Evolutionary conservation across 2,113 vertebrate genomes (phyloP), one percentile per base, ranked within the genome.

Genomic region (Pseudorectes ferrugineus): DNA sequence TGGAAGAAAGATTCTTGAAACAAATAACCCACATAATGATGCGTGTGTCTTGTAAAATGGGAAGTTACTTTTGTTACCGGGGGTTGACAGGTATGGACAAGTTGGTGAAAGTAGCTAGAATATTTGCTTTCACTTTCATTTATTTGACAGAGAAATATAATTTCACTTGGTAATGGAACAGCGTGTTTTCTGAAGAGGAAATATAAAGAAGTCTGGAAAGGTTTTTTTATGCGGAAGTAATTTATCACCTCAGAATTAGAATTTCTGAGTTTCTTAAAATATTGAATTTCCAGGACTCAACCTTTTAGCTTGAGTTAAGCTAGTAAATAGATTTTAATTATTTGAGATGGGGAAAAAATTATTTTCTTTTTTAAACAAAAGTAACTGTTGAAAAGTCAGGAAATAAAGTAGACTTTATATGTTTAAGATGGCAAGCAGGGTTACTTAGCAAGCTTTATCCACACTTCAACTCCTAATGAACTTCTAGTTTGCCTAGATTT

Each of bases 71-170:
- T 95, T 89, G 91, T 92, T 96, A 46, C 49, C 14, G 74, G 76
- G 70, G 8, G 83, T 73, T 96, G 88, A 88, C 62, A 82, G 45
- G 11, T 77, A 40, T 90, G 58, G 61, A 55, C 55, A 85, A 82
- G 46, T 85, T 89, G 79, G 66, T 94, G 70, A 95, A 90, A 93
- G 70, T 76, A 61, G 25, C 45, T 79, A 68, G 35, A 88, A 57
- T 85, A 85, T 51, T 91, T 67, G 40, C 85, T 89, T 86, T 89
- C 49, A 40, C 70, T 90, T 96, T 87, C n/a, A 35, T 66, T 91
- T 88, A 62, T 86, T 88, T 92, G 79, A 83, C 46, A 77, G 72
- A 28, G 58, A 92, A 49, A 66, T 96, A 76, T 72, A 0, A 75
- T 86, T 93, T 93, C 92, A 79, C 70, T 49, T 81, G 62, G 31